Conservation (phyloP, 2,797 vertebrate species). For the Mormyrops boulengeri region DNA sequence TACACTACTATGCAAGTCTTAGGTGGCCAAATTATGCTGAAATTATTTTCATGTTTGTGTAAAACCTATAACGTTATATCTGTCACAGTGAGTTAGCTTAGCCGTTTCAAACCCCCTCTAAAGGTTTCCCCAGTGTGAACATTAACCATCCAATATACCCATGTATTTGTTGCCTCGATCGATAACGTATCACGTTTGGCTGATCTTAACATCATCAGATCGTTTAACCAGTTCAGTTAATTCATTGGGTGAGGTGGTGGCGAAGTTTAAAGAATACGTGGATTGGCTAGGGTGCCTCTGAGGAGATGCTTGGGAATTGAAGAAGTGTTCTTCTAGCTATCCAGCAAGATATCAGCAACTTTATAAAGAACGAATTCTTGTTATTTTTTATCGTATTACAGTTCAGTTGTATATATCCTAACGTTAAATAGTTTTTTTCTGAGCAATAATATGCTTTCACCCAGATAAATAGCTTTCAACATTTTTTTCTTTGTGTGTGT, state of each 20-base stretch:
- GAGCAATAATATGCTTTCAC: not conserved
- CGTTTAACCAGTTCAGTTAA: not conserved
- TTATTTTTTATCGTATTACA: not conserved
- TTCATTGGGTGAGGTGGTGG: not conserved
- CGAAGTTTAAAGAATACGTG: not conserved
- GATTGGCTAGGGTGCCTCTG: not conserved
- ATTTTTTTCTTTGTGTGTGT: not conserved
- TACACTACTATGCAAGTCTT: slow-evolving; percentile 33
- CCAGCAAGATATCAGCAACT: not conserved
- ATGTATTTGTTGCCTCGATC: not conserved
- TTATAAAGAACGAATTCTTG: not conserved
- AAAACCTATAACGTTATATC: not conserved
- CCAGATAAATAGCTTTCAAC: not conserved
- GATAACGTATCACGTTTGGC: not conserved
- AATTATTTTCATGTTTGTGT: slow-evolving; percentile 55
- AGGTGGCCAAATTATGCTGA: slow-evolving; percentile 59
- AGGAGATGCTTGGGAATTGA: not conserved
- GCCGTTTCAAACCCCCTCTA: not conserved
- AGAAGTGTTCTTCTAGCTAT: not conserved
- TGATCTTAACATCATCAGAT: not conserved
- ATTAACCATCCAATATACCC: not conserved
- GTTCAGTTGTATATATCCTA: not conserved
- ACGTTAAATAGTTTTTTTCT: not conserved
- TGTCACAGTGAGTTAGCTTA: not conserved
- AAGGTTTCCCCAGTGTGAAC: not conserved